These are phyloP conservation scores for Nematopogon swammerdamellus DNA, from an alignment of 2,888 invertebrate genomes.

Conservation along the genomic window DNA sequence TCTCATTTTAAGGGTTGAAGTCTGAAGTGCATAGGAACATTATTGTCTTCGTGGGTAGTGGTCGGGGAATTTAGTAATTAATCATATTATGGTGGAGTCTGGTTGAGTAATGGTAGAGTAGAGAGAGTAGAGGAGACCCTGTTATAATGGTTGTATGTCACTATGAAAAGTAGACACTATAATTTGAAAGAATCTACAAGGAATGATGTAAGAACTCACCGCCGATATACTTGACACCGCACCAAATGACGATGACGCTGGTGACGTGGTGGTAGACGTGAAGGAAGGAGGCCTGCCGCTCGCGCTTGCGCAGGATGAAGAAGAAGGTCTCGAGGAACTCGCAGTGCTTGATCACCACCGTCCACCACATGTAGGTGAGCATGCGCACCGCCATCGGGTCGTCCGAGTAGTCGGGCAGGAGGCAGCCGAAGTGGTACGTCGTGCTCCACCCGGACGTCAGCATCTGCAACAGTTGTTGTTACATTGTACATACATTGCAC, in stretches of 20 bases:
- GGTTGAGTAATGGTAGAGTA: no score
- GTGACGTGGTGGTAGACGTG: constrained; percentile 72
- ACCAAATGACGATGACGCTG: constrained; percentile 58
- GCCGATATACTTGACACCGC: constrained; percentile 60
- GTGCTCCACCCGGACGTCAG: constrained; percentile 64
- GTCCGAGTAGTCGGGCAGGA: constrained; percentile 67
- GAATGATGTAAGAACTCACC: constrained; percentile 58
- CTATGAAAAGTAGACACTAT: no score
- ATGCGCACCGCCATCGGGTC: constrained; percentile 60
- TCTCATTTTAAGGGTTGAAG: no score
- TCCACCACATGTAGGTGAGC: constrained; percentile 59
- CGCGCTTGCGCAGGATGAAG: constrained; percentile 69
- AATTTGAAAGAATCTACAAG: no score
- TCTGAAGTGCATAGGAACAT: no score
- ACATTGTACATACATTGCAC: no score
- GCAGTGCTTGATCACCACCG: constrained; percentile 59
- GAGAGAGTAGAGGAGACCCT: no score
- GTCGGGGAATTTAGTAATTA: no score
- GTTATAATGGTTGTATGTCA: no score
- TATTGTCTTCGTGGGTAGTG: no score
- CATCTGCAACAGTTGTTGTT: no score
- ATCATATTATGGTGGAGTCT: no score
- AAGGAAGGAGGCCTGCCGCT: constrained; percentile 66
- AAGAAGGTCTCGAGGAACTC: constrained; percentile 70
- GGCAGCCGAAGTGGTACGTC: constrained; percentile 61